These are phyloP conservation scores for Eulimnadia texana DNA, from an alignment of 1,140 invertebrate genomes.

Conservation along the genomic window DNA sequence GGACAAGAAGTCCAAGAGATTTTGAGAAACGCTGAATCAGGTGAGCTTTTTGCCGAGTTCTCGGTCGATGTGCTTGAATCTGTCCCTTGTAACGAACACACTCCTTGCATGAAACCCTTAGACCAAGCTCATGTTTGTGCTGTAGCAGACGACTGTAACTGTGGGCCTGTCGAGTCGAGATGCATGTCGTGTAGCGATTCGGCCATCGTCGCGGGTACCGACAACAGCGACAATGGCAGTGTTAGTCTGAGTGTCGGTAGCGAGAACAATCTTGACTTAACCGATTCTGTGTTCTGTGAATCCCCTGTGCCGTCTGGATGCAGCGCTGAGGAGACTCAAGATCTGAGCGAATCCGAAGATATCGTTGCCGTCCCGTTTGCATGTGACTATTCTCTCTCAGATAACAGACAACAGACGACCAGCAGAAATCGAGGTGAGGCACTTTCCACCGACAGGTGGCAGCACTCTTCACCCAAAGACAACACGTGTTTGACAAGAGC, in stretches of 20 bases:
- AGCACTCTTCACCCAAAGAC: background rate
- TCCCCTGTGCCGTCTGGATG: background rate
- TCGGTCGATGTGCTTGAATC: too few species aligned
- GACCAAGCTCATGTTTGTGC: background rate
- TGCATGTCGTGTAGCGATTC: background rate
- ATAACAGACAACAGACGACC: too few species aligned
- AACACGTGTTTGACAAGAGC: background rate
- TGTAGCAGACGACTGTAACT: background rate
- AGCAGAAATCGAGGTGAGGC: too few species aligned
- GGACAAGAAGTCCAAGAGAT: background rate
- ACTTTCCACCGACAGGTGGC: background rate
- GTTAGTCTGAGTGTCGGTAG: background rate
- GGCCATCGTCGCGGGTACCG: background rate
- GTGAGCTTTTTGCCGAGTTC: too few species aligned
- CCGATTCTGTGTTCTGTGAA: background rate
- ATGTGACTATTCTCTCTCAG: background rate
- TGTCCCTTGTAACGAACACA: background rate
- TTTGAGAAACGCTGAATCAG: background rate
- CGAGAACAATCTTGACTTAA: background rate
- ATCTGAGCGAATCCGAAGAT: background rate
- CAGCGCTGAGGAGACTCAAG: background rate
- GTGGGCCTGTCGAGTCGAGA: background rate
- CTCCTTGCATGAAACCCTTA: background rate
- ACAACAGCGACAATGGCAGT: background rate
- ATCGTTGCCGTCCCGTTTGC: background rate